Evolutionary conservation across 2,888 invertebrate genomes (phyloP).

Genomic region (Psylliodes chrysocephalus): DNA sequence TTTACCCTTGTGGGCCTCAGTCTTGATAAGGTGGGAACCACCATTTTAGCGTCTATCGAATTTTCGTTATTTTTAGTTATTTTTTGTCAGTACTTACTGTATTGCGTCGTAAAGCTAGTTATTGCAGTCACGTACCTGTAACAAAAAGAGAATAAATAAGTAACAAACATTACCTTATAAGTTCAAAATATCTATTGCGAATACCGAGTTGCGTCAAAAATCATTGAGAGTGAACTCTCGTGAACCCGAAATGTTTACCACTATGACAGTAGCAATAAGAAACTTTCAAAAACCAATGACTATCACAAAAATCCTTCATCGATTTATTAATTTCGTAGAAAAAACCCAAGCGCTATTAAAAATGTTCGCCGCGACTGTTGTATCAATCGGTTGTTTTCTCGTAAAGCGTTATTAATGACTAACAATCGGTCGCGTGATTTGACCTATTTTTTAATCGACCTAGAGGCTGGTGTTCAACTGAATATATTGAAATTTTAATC

Average conservation of each 20-base stretch:
- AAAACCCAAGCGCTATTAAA: conserved; percentile 10
- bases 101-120: neutral
- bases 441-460: conserved; percentile 26
- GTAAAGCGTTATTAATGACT: conserved; percentile 7
- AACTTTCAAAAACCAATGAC: conserved; percentile 46
- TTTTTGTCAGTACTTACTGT: no score
- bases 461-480: conserved; percentile 14
- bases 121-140: conserved; percentile 18
- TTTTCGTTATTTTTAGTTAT: neutral
- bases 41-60: no score
- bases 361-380: neutral
- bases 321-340: conserved; percentile 36
- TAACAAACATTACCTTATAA: conserved; percentile 10
- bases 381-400: conserved; percentile 2
- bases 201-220: conserved; percentile 53
- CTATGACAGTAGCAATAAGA: conserved; percentile 38
- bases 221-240: conserved; percentile 56
- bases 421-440: conserved; percentile 18
- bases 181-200: conserved; percentile 21
- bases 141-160: conserved; percentile 16
- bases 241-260: conserved; percentile 52
- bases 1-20: no score
- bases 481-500: conserved; percentile 12
- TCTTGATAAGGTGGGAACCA: no score
- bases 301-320: conserved; percentile 48